Percentiles rank a stretch among this genome's conserved stretches.
Evolutionary conservation across 2,888 invertebrate species (phyloP).

Genomic region (Pteria penguin): DNA sequence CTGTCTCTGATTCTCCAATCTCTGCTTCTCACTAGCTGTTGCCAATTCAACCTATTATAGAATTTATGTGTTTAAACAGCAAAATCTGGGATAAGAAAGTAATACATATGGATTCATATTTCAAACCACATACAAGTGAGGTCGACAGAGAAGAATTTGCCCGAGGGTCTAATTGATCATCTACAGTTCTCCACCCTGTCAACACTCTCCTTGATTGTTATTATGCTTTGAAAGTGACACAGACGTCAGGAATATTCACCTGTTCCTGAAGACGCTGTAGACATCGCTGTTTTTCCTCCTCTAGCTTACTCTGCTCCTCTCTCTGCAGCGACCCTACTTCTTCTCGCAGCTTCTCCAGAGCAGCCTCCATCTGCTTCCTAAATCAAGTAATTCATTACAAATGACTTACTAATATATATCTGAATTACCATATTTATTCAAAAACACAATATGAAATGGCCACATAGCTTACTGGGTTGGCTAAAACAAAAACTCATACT

Average conservation of each 20-base stretch:
- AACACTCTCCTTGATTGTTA: too few relatives aligned
- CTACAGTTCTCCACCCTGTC: too few relatives aligned
- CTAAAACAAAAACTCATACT: too few relatives aligned
- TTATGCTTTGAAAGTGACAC: too few relatives aligned
- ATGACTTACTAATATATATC: too few relatives aligned
- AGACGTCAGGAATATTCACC: too few relatives aligned
- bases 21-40: conserved; percentile 64
- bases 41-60: conserved; percentile 64
- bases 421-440: too few relatives aligned
- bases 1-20: conserved; percentile 66
- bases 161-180: too few relatives aligned
- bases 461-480: not conserved
- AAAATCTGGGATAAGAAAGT: not conserved
- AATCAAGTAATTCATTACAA: conserved; percentile 1
- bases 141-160: too few relatives aligned
- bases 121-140: too few relatives aligned
- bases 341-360: conserved; percentile 67
- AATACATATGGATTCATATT: not conserved
- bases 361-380: conserved; percentile 71
- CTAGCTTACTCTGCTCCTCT: conserved; percentile 71
- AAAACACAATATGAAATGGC: not conserved
- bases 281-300: conserved; percentile 70
- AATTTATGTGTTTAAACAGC: not conserved
- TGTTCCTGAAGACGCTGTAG: conserved; percentile 68
- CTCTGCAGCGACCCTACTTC: conserved; percentile 71